Percentiles rank a stretch among this genome's conserved stretches.
phyloP scores from a whole-genome alignment of 2,888 invertebrate genomes.

The Colostygia pectinataria region DNA sequence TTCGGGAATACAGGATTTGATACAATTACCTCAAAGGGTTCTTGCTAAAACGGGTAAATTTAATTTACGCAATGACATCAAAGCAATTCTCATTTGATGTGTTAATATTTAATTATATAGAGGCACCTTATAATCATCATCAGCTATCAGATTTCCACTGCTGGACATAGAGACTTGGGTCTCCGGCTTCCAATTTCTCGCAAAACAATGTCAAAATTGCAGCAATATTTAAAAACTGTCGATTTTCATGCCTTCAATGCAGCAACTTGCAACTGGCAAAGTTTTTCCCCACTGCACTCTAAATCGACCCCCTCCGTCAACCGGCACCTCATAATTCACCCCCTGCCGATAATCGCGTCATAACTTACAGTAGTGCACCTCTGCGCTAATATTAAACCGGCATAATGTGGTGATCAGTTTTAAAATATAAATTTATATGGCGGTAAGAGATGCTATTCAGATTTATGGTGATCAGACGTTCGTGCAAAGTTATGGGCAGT shows the following conservation, averaged over 20 bases:
- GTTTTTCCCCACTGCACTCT: constrained; percentile 31
- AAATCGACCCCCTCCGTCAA: constrained; percentile 41
- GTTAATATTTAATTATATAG: too few relatives aligned
- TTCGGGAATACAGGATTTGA: constrained; percentile 8
- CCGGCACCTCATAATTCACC: constrained; percentile 54
- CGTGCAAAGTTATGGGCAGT: neutral
- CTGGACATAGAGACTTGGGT: too few relatives aligned
- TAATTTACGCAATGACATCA: too few relatives aligned
- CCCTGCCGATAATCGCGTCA: constrained; percentile 61
- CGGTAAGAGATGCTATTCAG: constrained; percentile 16
- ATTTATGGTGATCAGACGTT: constrained; percentile 6
- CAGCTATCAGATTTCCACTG: too few relatives aligned
- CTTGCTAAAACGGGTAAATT: neutral
- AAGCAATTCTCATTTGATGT: too few relatives aligned
- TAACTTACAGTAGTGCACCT: constrained; percentile 60
- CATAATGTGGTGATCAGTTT: constrained; percentile 64
- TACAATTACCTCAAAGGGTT: constrained; percentile 13
- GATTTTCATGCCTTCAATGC: neutral
- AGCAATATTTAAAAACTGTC: neutral
- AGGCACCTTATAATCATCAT: too few relatives aligned
- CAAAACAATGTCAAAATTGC: too few relatives aligned
- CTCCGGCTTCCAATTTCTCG: too few relatives aligned
- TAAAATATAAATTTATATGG: constrained; percentile 42
- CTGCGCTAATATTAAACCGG: constrained; percentile 55
- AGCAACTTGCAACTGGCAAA: constrained; percentile 1